Conservation (phyloP, 2,113 vertebrate species). For the Etheostoma spectabile region DNA sequence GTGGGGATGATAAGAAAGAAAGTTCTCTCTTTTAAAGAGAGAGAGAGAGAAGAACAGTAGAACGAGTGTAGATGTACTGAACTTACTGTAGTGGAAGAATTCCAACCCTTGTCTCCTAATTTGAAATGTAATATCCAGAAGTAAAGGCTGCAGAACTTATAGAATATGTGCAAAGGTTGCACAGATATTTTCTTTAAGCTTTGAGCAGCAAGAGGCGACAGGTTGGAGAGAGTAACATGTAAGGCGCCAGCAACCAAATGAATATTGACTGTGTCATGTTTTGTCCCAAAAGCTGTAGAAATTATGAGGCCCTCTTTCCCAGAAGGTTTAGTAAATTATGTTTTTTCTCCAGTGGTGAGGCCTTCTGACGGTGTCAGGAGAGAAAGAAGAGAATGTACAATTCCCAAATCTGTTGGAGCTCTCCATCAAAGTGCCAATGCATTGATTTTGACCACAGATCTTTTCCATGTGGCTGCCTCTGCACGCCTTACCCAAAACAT, state of each 20-base stretch:
- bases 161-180: background rate
- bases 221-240: conserved; percentile 22
- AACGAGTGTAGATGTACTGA: background rate
- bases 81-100: background rate
- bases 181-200: background rate
- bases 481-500: conserved; percentile 55
- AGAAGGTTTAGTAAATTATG: conserved; percentile 49
- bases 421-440: conserved; percentile 85
- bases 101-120: background rate
- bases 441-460: conserved; percentile 85
- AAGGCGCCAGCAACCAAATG: conserved; percentile 42
- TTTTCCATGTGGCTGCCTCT: conserved; percentile 74
- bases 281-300: conserved; percentile 41
- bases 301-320: conserved; percentile 54
- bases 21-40: conserved; percentile 43
- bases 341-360: conserved; percentile 55
- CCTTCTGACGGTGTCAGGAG: conserved; percentile 48
- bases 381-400: conserved; percentile 63
- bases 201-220: conserved; percentile 19
- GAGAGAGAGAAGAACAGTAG: background rate
- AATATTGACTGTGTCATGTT: conserved; percentile 57
- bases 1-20: conserved; percentile 51
- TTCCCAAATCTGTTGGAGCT: conserved; percentile 79
- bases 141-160: background rate
- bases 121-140: background rate